A percentile compares a stretch with the other conserved stretches of the same genome.
phyloP scores from a whole-genome alignment of 2,888 invertebrate genomes.

The Phaedon cochleariae region DNA sequence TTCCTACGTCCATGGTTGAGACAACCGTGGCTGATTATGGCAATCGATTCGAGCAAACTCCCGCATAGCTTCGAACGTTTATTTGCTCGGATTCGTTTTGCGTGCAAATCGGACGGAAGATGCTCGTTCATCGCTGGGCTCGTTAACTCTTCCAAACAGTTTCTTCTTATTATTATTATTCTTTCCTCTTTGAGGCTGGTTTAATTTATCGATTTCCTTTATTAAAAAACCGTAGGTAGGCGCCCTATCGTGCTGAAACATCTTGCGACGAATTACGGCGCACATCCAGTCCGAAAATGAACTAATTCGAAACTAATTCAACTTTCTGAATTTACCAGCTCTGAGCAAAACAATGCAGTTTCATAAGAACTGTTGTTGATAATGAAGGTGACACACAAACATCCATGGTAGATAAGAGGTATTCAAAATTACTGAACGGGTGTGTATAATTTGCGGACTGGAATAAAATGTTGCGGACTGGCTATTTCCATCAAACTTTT shows the following conservation, averaged over 20 bases:
- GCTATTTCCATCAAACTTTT: no score
- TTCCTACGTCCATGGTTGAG: neutral
- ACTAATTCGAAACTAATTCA: no score
- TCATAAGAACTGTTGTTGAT: no score
- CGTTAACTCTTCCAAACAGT: neutral
- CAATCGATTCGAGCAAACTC: neutral
- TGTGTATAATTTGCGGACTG: no score
- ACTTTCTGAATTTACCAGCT: no score
- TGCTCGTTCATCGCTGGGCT: neutral
- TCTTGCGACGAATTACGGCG: neutral
- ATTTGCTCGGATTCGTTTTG: neutral
- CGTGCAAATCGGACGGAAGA: neutral
- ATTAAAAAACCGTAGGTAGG: constrained; percentile 30
- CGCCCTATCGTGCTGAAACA: constrained; percentile 22
- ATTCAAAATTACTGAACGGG: no score
- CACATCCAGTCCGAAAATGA: neutral
- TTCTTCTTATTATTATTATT: neutral
- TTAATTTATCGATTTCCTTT: constrained; percentile 32
- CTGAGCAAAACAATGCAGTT: no score
- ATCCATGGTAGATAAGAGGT: no score
- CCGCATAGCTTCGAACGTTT: neutral
- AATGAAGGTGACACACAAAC: no score
- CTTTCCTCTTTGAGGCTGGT: neutral
- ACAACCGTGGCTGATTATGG: no score
- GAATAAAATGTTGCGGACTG: no score